These are phyloP conservation scores for Dascillus cervinus DNA, from an alignment of 2,888 invertebrate genomes.

Conservation along the genomic window DNA sequence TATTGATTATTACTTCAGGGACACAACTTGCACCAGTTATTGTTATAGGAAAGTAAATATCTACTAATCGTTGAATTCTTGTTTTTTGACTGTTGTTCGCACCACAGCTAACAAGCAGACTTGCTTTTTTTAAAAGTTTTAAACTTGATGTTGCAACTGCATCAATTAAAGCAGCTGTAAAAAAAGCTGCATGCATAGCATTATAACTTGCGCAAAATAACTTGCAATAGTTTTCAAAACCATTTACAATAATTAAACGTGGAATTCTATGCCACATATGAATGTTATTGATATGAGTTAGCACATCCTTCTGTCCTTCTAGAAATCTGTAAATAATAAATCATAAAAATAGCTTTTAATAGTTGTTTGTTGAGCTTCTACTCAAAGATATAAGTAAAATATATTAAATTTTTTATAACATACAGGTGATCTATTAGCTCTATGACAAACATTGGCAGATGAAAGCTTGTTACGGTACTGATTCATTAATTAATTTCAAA, in stretches of 20 bases:
- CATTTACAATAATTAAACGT: conserved; percentile 29
- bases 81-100: conserved; percentile 14
- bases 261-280: conserved; percentile 34
- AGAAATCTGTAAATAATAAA: conserved; percentile 36
- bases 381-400: too few species aligned
- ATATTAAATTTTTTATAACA: too few species aligned
- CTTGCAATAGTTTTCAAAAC: conserved; percentile 30
- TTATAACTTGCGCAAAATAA: conserved; percentile 16
- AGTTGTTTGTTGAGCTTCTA: too few species aligned
- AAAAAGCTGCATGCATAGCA: conserved; percentile 23
- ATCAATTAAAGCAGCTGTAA: conserved; percentile 30
- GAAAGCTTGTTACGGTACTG: too few species aligned
- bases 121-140: conserved; percentile 9
- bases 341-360: conserved; percentile 6
- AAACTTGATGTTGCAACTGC: conserved; percentile 24
- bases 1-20: too few species aligned
- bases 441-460: conserved; percentile 4
- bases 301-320: conserved; percentile 29
- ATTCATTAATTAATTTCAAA: too few species aligned
- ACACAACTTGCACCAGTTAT: too few species aligned
- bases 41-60: too few species aligned
- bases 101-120: conserved; percentile 13
- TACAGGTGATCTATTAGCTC: conserved; percentile 5
- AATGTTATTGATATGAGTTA: conserved; percentile 31
- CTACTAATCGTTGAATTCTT: too few species aligned